Percentiles rank a stretch among this genome's conserved stretches.
These are phyloP conservation scores for Botia almorhae DNA, from an alignment of 2,797 vertebrate genomes.

Conservation along the genomic window DNA sequence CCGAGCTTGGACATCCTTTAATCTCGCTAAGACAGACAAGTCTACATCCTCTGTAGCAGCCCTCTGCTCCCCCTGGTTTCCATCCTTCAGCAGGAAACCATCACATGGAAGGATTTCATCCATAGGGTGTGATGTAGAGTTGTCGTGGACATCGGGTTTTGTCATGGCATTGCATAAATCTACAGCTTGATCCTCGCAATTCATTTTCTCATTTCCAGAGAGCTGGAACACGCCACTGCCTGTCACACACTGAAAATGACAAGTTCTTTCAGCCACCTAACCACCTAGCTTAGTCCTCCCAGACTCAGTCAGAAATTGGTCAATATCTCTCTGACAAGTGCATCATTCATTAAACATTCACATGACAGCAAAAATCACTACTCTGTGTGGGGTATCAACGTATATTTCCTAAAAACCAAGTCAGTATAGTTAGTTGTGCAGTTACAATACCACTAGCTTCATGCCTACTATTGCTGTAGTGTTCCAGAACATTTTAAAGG, in stretches of 20 bases:
- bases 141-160: slow-evolving; percentile 67
- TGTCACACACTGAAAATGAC: neutral
- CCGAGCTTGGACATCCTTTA: slow-evolving; percentile 71
- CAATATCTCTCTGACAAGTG: neutral
- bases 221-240: slow-evolving; percentile 42
- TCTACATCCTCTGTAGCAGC: slow-evolving; percentile 67
- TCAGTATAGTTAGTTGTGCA: neutral
- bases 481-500: neutral
- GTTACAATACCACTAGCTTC: neutral
- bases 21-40: slow-evolving; percentile 67
- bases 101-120: slow-evolving; percentile 74
- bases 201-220: slow-evolving; percentile 82
- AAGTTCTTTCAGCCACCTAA: neutral
- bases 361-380: slow-evolving; percentile 5
- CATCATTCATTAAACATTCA: neutral
- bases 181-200: slow-evolving; percentile 78
- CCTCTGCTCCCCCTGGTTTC: slow-evolving; percentile 66
- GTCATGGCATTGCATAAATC: slow-evolving; percentile 80
- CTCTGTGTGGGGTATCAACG: neutral
- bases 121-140: slow-evolving; percentile 64
- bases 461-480: neutral
- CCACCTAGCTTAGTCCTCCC: neutral
- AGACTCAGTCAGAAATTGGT: neutral
- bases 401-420: neutral
- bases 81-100: slow-evolving; percentile 72